Conservation (phyloP, 2,888 invertebrate genomes). For the Anagyrus pseudococci region DNA sequence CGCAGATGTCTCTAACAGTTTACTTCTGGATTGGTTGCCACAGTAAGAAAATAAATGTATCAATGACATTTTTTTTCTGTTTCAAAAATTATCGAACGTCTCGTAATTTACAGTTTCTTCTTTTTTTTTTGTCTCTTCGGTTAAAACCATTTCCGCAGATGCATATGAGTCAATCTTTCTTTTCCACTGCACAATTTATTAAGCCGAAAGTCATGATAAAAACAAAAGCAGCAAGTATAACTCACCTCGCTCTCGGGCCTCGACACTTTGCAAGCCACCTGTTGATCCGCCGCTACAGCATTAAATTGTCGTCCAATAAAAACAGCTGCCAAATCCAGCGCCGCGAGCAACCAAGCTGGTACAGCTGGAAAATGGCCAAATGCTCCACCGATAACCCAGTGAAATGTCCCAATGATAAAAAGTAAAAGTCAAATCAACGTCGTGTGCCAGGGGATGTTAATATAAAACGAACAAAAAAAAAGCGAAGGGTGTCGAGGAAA, state of each 20-base stretch:
- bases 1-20: no score
- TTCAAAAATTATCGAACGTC: no score
- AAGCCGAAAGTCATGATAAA: background rate
- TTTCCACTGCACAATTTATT: no score
- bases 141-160: no score
- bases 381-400: no score
- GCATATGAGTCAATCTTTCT: no score
- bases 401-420: background rate
- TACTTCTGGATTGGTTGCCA: background rate
- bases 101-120: no score
- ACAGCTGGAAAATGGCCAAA: no score
- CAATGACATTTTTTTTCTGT: no score
- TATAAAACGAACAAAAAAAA: background rate
- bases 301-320: background rate
- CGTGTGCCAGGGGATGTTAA: background rate
- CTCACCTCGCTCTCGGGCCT: background rate
- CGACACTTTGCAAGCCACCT: constrained; percentile 6
- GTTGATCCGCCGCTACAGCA: constrained; percentile 12
- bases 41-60: background rate
- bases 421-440: background rate
- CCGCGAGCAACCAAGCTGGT: no score
- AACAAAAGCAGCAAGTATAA: background rate
- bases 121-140: no score
- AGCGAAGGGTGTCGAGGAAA: constrained; percentile 5
- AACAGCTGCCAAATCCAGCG: background rate